Evolutionary conservation across 1,140 invertebrate genomes (phyloP).

Genomic region (Antheraea pernyi): DNA sequence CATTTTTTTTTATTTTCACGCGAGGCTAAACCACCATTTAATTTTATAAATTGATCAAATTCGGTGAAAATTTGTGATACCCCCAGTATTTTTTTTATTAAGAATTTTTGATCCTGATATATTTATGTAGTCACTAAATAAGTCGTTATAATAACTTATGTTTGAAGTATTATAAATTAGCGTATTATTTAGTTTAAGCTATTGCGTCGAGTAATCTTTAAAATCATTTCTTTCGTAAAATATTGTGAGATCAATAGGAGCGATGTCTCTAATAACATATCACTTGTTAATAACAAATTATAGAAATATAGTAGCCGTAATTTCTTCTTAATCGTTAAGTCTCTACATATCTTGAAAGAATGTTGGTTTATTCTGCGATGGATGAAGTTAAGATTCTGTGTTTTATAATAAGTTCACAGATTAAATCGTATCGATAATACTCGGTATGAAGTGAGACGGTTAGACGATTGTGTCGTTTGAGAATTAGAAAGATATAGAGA

Average conservation of each 20-base stretch:
- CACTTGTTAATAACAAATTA: slow-evolving; percentile 77
- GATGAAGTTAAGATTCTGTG: slow-evolving; percentile 9
- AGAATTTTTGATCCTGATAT: no score
- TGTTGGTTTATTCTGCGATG: slow-evolving; percentile 37
- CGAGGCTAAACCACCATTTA: background rate
- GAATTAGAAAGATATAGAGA: background rate
- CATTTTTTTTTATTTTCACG: background rate
- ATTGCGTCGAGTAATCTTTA: background rate
- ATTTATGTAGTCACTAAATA: no score
- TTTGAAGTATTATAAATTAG: no score
- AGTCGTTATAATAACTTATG: no score
- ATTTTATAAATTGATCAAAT: no score
- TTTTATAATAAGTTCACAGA: background rate
- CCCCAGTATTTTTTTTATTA: no score
- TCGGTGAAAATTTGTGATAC: no score
- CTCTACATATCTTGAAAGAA: slow-evolving; percentile 64
- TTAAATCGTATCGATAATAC: background rate
- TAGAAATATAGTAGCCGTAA: slow-evolving; percentile 59
- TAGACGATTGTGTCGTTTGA: background rate
- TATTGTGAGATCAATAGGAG: slow-evolving; percentile 59
- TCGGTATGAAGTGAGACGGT: background rate
- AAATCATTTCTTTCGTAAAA: slow-evolving; percentile 24
- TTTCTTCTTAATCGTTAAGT: slow-evolving; percentile 68
- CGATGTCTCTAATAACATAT: slow-evolving; percentile 74
- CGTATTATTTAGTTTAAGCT: background rate